Conservation (phyloP, 1,140 invertebrate genomes). For the Littorina saxatilis region DNA sequence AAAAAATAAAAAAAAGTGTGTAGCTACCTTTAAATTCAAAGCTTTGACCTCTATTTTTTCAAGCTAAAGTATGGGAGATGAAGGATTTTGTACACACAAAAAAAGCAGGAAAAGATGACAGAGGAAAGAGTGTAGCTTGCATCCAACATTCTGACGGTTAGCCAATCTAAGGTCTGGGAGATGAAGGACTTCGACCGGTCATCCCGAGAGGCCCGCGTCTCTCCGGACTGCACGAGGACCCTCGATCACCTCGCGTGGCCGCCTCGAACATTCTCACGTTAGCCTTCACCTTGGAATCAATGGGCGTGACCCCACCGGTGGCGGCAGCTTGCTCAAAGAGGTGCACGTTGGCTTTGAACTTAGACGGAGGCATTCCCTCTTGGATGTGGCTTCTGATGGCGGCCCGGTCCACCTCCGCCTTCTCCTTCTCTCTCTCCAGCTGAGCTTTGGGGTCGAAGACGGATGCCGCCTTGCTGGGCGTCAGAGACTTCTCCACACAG, state of each 20-base stretch:
- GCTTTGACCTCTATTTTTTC: too few relatives aligned
- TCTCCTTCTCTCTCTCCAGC: constrained; percentile 4
- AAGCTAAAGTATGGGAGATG: too few relatives aligned
- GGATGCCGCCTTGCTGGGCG: not conserved
- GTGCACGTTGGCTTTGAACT: constrained; percentile 10
- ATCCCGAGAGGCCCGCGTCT: not conserved
- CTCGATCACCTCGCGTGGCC: not conserved
- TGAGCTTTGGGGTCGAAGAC: constrained; percentile 10
- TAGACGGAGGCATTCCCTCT: not conserved
- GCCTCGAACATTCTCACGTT: constrained; percentile 14
- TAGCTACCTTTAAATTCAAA: too few relatives aligned
- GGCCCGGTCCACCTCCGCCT: not conserved
- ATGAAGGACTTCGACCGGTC: not conserved
- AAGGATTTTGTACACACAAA: too few relatives aligned
- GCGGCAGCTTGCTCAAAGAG: not conserved
- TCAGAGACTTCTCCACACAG: constrained; percentile 18
- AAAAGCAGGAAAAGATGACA: too few relatives aligned
- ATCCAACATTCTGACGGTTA: too few relatives aligned
- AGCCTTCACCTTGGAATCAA: constrained; percentile 12
- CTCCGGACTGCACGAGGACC: not conserved
- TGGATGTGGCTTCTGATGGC: not conserved
- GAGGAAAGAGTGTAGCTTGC: too few relatives aligned
- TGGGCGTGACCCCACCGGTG: not conserved
- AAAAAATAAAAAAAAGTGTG: too few relatives aligned
- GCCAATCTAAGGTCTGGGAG: not conserved